Conservation (phyloP, 2,113 vertebrate species). For the Raja brachyura region DNA sequence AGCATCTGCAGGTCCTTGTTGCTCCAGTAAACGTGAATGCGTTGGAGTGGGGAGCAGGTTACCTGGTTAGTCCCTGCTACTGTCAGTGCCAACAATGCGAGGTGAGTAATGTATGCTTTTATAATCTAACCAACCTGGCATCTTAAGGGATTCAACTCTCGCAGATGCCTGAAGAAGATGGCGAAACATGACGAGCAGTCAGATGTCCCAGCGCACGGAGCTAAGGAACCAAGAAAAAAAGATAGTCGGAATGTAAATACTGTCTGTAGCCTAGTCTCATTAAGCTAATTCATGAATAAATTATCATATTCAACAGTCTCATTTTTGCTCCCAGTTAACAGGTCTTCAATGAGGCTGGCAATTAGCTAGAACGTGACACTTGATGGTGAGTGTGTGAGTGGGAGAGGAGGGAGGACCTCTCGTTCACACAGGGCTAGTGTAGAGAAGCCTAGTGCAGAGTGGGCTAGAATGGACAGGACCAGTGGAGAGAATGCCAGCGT, state of each 20-base stretch:
- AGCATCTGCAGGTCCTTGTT: too few relatives aligned
- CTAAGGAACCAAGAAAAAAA: conserved; percentile 44
- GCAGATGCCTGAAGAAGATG: neutral
- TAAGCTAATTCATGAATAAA: conserved; percentile 91
- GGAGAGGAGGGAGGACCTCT: conserved; percentile 61
- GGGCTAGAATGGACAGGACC: too few relatives aligned
- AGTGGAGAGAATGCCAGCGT: conserved; percentile 44
- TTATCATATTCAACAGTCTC: conserved; percentile 97
- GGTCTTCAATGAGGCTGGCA: conserved; percentile 90
- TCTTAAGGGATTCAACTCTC: neutral
- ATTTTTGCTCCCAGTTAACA: conserved; percentile 92
- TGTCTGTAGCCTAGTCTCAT: conserved; percentile 81
- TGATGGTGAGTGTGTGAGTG: conserved; percentile 76
- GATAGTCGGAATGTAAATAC: conserved; percentile 65
- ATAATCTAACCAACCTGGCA: conserved; percentile 7
- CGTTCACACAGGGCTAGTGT: conserved; percentile 40
- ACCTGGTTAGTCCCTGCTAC: neutral
- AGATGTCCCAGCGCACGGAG: conserved; percentile 47
- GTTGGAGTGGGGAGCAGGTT: neutral
- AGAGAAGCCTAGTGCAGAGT: conserved; percentile 39
- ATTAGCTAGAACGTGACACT: conserved; percentile 83
- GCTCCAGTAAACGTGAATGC: too few relatives aligned
- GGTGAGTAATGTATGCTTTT: conserved; percentile 18
- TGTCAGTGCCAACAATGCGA: neutral
- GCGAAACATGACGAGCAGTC: conserved; percentile 41